Conservation (phyloP, 2,888 invertebrate genomes). For the Acrobasis repandana region DNA sequence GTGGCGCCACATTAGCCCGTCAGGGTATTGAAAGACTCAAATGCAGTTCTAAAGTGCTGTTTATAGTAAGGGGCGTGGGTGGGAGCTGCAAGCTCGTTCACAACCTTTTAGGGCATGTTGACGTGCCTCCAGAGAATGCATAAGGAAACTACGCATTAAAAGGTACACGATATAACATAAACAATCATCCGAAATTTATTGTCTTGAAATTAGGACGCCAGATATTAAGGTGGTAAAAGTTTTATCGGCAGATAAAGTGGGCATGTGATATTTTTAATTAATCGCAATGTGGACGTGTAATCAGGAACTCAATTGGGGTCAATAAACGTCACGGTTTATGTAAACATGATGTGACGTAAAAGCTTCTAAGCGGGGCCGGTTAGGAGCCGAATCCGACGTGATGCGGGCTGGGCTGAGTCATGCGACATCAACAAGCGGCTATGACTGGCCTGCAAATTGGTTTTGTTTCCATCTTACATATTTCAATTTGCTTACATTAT, state of each 20-base stretch:
- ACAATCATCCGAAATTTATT: slow-evolving; percentile 13
- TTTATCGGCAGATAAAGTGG: slow-evolving; percentile 6
- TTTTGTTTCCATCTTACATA: slow-evolving; percentile 39
- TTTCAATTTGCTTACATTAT: slow-evolving; percentile 23
- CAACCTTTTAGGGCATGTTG: slow-evolving; percentile 77
- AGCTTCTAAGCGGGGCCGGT: slow-evolving; percentile 46
- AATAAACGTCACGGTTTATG: slow-evolving; percentile 51
- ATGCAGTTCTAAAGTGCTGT: slow-evolving; percentile 49
- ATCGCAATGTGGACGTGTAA: slow-evolving; percentile 7
- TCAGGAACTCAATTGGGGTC: slow-evolving; percentile 42
- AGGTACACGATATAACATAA: slow-evolving; percentile 5
- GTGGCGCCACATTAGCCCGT: slow-evolving; percentile 57
- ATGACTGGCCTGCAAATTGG: slow-evolving; percentile 52
- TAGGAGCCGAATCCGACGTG: slow-evolving; percentile 55
- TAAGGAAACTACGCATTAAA: slow-evolving; percentile 51
- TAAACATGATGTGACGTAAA: slow-evolving; percentile 37
- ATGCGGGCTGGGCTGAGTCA: slow-evolving; percentile 64
- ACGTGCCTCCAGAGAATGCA: slow-evolving; percentile 55
- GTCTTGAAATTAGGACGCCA: slow-evolving; percentile 17
- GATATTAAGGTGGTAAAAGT: slow-evolving; percentile 9
- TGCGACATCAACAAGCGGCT: slow-evolving; percentile 48
- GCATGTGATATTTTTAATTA: slow-evolving; percentile 13
- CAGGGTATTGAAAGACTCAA: slow-evolving; percentile 55
- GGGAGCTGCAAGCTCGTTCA: slow-evolving; percentile 48
- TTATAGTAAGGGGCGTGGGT: slow-evolving; percentile 60